A percentile compares a stretch with the other conserved stretches of the same genome.
phyloP scores from a whole-genome alignment of 37 sponge, comb jelly and placozoan genomes.

The Dysidea cf. avara region DNA sequence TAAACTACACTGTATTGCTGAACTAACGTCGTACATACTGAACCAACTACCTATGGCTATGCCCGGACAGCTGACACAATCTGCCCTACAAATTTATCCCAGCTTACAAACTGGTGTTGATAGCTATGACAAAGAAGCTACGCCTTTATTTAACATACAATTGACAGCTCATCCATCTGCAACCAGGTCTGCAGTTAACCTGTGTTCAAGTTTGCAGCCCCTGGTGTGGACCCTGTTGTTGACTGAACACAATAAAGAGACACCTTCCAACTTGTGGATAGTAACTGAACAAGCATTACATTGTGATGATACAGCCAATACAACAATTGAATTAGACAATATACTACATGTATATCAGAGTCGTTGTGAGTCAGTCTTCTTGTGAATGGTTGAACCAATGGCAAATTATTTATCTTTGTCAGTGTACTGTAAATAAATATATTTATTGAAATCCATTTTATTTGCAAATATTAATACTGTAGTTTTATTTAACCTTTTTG shows the following conservation, averaged over 20 bases:
- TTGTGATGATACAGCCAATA: neutral
- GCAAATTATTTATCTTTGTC: neutral
- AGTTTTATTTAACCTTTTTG: slow-evolving; percentile 41
- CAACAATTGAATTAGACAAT: too few species aligned
- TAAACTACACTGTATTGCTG: slow-evolving; percentile 43
- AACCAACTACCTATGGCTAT: slow-evolving; percentile 28
- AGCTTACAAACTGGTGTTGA: too few species aligned
- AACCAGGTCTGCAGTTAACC: slow-evolving; percentile 8
- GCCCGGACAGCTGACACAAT: slow-evolving; percentile 13
- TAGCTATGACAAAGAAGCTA: too few species aligned
- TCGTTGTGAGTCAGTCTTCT: too few species aligned
- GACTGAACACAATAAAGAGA: too few species aligned
- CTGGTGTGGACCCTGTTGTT: slow-evolving; percentile 9
- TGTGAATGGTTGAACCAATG: neutral
- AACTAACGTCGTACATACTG: slow-evolving; percentile 15
- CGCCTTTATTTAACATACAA: too few species aligned
- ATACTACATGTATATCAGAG: too few species aligned
- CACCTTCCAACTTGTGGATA: neutral
- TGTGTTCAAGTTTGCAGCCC: slow-evolving; percentile 27
- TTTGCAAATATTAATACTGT: neutral
- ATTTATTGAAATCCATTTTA: neutral
- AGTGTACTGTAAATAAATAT: slow-evolving; percentile 12
- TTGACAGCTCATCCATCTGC: slow-evolving; percentile 13
- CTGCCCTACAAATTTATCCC: slow-evolving; percentile 26
- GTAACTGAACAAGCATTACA: neutral